Evolutionary conservation across 2,797 vertebrate species (phyloP).

Genomic region (Oryzias dopingdopingensis): DNA sequence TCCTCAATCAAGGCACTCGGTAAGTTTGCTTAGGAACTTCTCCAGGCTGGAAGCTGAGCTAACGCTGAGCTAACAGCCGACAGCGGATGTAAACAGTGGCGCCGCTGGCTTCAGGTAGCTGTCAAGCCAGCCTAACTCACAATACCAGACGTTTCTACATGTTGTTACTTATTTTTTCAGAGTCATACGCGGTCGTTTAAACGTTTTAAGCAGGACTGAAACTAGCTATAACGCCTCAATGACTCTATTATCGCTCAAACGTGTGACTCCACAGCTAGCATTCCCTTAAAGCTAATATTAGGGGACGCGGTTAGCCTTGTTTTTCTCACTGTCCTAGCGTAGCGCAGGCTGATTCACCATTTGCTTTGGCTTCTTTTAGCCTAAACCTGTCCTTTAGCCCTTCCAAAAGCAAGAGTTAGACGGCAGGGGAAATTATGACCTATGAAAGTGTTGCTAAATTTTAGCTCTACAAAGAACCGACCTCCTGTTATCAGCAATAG

Average conservation of each 20-base stretch:
- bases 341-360: too few relatives aligned
- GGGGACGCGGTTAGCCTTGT: too few relatives aligned
- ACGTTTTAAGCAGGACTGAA: not conserved
- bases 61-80: slow-evolving; percentile 54
- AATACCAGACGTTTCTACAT: slow-evolving; percentile 4
- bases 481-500: too few relatives aligned
- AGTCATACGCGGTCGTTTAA: not conserved
- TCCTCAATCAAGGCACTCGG: slow-evolving; percentile 98
- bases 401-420: too few relatives aligned
- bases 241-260: not conserved
- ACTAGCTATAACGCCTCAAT: not conserved
- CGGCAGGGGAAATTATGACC: too few relatives aligned
- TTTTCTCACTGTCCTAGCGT: too few relatives aligned
- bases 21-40: slow-evolving; percentile 71
- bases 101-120: slow-evolving; percentile 33
- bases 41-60: slow-evolving; percentile 45
- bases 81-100: slow-evolving; percentile 50
- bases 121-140: slow-evolving; percentile 35
- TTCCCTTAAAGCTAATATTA: not conserved
- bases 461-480: too few relatives aligned
- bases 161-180: not conserved
- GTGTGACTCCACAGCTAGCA: slow-evolving; percentile 24
- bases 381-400: too few relatives aligned
- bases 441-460: too few relatives aligned
- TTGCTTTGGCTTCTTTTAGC: too few relatives aligned